Evolutionary conservation across 2,797 vertebrate genomes (phyloP), one percentile per base, ranked within the genome.

Genomic region (Tauraco hartlaubi): DNA sequence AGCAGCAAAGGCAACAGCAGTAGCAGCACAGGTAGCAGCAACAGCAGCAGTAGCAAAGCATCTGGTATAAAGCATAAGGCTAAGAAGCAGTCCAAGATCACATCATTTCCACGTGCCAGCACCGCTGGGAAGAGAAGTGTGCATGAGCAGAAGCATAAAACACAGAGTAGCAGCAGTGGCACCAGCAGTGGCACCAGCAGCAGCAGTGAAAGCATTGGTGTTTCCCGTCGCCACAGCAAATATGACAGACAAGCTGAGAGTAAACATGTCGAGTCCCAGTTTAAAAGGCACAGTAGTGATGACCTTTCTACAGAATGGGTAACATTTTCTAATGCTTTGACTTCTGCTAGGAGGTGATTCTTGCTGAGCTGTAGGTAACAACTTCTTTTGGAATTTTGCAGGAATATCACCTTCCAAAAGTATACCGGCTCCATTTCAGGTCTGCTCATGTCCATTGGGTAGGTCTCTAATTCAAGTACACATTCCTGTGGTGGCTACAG

Each of bases 341-440:
- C 22, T 82, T 82, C 55, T 83, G 28, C 23, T 46, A 8, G 51
- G 56, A 78, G 14, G 6, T 56, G 35, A 69, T 46, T 29, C 43
- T 76, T 62, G 33, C 44, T 20, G 43, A 83, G 19, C 39, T 59
- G 35, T 58, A 52, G 26, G 39, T 87, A 84, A 83, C 33, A 51
- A 49, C 22, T n/a, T 59, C 12, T 85, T 84, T 69, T 73, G 78
- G 28, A 80, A 96, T 91, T 96, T 95, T 86, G 12, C 83, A 97
- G 97, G 78, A 79, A 58, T 63, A 81, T 48, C 77, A 52, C 31
- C 83, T 93, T 55, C 94, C 92, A 11, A 94, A 95, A 83, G 61
- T 97, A 16, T 91, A 95, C 49, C 92, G 3, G 14, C 87, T 96
- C n/a, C 94, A 1, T 52, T 97, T 97, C 93, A 96, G 2, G 18